Conservation (phyloP, 2,113 vertebrate genomes). For the Varanus komodoensis region DNA sequence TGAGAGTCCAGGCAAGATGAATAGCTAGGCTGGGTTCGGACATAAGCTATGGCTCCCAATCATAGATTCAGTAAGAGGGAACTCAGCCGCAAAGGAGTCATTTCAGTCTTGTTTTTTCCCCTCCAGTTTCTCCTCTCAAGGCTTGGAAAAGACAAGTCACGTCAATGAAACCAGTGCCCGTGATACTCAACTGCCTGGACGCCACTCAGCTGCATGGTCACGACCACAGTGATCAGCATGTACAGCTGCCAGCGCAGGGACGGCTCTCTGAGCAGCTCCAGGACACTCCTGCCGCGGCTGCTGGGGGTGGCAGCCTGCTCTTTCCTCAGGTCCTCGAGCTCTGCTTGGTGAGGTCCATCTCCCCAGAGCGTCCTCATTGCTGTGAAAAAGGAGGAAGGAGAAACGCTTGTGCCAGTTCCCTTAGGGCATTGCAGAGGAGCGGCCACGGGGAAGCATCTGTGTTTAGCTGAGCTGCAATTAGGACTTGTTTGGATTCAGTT, state of each 20-base stretch:
- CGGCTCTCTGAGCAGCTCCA: constrained; percentile 79
- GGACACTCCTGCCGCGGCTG: constrained; percentile 72
- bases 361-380: constrained; percentile 86
- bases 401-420: constrained; percentile 33
- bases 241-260: constrained; percentile 84
- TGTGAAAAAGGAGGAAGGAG: constrained; percentile 64
- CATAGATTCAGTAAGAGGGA: background rate
- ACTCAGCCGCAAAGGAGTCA: no score
- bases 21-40: background rate
- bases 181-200: constrained; percentile 82
- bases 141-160: no score
- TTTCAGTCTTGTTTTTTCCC: no score
- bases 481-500: background rate
- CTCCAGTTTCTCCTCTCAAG: background rate
- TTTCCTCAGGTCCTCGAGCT: constrained; percentile 84
- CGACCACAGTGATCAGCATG: constrained; percentile 68
- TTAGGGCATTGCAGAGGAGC: background rate
- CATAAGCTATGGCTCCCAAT: background rate
- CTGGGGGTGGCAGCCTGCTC: constrained; percentile 77
- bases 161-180: background rate
- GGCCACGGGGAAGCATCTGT: no score
- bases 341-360: constrained; percentile 74
- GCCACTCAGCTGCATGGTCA: constrained; percentile 83
- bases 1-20: background rate
- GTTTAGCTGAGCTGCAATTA: background rate